Conservation (phyloP, 1,140 invertebrate genomes). For the Medauroidea extradentata region DNA sequence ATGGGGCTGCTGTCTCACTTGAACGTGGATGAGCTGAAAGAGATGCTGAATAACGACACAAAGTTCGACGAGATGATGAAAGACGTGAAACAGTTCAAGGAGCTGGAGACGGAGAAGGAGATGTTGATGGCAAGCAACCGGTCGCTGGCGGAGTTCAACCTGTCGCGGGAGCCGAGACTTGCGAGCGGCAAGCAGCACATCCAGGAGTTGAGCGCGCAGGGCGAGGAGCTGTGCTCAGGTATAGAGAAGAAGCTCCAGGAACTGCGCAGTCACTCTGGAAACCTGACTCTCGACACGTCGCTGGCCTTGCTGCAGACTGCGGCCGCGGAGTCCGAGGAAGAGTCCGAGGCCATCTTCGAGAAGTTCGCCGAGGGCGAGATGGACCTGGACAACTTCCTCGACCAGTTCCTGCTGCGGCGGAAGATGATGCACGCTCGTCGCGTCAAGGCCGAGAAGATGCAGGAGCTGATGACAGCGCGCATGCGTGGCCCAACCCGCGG, state of each 20-base stretch:
- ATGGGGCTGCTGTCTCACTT: slow-evolving; percentile 52
- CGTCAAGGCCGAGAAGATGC: slow-evolving; percentile 83
- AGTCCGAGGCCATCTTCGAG: slow-evolving; percentile 74
- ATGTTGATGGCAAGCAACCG: slow-evolving; percentile 80
- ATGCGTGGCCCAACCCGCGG: not conserved
- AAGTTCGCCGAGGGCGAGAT: slow-evolving; percentile 68
- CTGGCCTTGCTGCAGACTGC: slow-evolving; percentile 79
- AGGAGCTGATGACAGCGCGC: slow-evolving; percentile 1
- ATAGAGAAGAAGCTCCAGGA: slow-evolving; percentile 53
- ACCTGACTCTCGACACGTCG: slow-evolving; percentile 72
- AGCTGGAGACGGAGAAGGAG: slow-evolving; percentile 76
- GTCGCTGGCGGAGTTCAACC: slow-evolving; percentile 80
- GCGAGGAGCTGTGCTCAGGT: slow-evolving; percentile 57
- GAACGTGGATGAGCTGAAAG: slow-evolving; percentile 71
- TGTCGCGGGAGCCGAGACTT: slow-evolving; percentile 76
- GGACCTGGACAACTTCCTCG: slow-evolving; percentile 73
- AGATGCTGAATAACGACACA: slow-evolving; percentile 75
- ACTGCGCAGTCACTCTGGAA: slow-evolving; percentile 54
- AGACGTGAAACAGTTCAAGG: slow-evolving; percentile 73
- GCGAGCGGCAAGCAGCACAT: slow-evolving; percentile 64
- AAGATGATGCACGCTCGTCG: slow-evolving; percentile 74
- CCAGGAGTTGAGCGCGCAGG: slow-evolving; percentile 61
- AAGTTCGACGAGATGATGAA: slow-evolving; percentile 77
- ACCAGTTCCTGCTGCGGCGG: slow-evolving; percentile 65
- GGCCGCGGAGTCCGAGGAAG: slow-evolving; percentile 81